Percentiles rank a stretch among this genome's conserved stretches.
Evolutionary conservation across 2,113 vertebrate species (phyloP).

Genomic region (Empidonax alnorum): DNA sequence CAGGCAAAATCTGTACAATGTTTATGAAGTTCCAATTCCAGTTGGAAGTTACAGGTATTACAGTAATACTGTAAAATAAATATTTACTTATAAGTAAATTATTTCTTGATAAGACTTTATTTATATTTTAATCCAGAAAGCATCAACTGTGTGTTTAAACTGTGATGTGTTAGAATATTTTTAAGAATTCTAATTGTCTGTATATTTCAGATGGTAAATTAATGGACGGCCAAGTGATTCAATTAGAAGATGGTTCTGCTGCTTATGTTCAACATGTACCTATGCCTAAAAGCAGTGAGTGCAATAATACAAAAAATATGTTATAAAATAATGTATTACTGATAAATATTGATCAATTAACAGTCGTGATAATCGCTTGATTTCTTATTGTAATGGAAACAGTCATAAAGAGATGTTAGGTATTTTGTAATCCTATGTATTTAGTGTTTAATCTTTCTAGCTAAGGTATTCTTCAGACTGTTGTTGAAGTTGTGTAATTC

Average conservation of each 20-base stretch:
- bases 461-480: neutral
- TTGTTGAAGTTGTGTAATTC: neutral
- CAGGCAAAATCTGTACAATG: neutral
- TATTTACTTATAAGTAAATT: neutral
- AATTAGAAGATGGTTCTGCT: conserved; percentile 95
- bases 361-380: neutral
- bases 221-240: conserved; percentile 98
- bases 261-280: conserved; percentile 96
- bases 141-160: neutral
- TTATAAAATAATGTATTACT: neutral
- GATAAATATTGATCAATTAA: neutral
- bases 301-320: neutral
- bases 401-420: neutral
- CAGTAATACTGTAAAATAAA: neutral
- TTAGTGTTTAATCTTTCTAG: neutral
- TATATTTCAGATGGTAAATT: conserved; percentile 89
- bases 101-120: neutral
- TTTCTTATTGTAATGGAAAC: neutral
- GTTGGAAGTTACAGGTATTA: neutral
- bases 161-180: neutral
- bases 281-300: conserved; percentile 92
- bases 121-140: neutral
- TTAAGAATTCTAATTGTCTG: neutral
- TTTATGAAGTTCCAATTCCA: neutral
- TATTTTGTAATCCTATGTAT: neutral